Percentiles rank a stretch among this genome's conserved stretches.
These are phyloP conservation scores for Ascaphus truei DNA, from an alignment of 2,113 vertebrate species.

Conservation along the genomic window DNA sequence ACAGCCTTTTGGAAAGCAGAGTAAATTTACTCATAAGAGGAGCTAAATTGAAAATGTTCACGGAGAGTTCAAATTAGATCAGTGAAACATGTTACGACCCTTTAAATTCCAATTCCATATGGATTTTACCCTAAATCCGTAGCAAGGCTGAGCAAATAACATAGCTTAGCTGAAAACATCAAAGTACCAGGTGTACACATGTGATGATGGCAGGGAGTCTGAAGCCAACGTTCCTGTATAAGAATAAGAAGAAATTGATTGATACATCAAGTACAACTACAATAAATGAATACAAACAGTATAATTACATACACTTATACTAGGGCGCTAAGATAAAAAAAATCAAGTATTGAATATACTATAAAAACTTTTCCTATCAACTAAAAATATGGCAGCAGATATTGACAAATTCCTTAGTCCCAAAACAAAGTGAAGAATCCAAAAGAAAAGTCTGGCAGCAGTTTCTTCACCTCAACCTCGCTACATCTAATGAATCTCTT, in stretches of 20 bases:
- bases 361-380: too few relatives aligned
- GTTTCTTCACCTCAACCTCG: too few relatives aligned
- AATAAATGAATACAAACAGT: neutral
- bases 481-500: too few relatives aligned
- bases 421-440: too few relatives aligned
- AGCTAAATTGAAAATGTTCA: slow-evolving; percentile 38
- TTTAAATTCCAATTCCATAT: slow-evolving; percentile 36
- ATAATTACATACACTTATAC: too few relatives aligned
- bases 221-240: neutral
- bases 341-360: too few relatives aligned
- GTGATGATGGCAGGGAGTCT: slow-evolving; percentile 11
- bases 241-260: neutral
- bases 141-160: slow-evolving; percentile 20
- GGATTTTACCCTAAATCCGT: slow-evolving; percentile 26
- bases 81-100: slow-evolving; percentile 33
- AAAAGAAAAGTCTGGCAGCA: too few relatives aligned
- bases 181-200: slow-evolving; percentile 33
- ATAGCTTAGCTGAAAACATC: slow-evolving; percentile 25
- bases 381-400: too few relatives aligned
- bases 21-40: slow-evolving; percentile 33
- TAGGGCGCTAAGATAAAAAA: too few relatives aligned
- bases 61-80: slow-evolving; percentile 36
- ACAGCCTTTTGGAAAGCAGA: slow-evolving; percentile 23
- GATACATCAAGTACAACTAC: too few relatives aligned
- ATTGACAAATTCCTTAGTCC: too few relatives aligned